Evolutionary conservation across 2,797 vertebrate genomes (phyloP).

Genomic region (Pyrocephalus nanus): DNA sequence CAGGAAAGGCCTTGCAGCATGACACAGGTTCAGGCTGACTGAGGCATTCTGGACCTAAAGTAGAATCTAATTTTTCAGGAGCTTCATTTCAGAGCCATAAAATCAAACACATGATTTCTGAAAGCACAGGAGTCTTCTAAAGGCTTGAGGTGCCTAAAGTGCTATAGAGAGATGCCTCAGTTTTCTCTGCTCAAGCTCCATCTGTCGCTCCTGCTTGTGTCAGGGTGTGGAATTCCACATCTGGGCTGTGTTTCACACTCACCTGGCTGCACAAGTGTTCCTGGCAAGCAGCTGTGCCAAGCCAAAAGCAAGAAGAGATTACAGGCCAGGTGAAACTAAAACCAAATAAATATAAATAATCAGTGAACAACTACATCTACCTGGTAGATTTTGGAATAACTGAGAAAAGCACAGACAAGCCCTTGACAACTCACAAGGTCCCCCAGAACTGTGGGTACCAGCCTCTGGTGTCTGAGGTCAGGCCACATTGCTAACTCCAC

Average conservation of each 20-base stretch:
- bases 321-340: neutral
- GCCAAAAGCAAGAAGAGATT: neutral
- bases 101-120: neutral
- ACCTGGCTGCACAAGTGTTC: neutral
- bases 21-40: neutral
- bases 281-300: neutral
- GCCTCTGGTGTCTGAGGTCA: fast-evolving
- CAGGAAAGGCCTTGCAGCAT: neutral
- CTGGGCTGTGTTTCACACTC: neutral
- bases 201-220: neutral
- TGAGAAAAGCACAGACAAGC: neutral
- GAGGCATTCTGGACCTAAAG: neutral
- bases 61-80: neutral
- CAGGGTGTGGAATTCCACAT: neutral
- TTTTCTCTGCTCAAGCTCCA: neutral
- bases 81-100: neutral
- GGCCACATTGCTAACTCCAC: neutral
- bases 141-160: too few species aligned
- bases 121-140: neutral
- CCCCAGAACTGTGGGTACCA: neutral
- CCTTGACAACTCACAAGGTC: neutral
- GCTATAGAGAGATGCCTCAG: neutral
- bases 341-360: neutral
- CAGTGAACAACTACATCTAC: neutral
- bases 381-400: neutral